Base-by-base conservation (phyloP, 2,113 vertebrate species). In the Australoheros scitulus region DNA sequence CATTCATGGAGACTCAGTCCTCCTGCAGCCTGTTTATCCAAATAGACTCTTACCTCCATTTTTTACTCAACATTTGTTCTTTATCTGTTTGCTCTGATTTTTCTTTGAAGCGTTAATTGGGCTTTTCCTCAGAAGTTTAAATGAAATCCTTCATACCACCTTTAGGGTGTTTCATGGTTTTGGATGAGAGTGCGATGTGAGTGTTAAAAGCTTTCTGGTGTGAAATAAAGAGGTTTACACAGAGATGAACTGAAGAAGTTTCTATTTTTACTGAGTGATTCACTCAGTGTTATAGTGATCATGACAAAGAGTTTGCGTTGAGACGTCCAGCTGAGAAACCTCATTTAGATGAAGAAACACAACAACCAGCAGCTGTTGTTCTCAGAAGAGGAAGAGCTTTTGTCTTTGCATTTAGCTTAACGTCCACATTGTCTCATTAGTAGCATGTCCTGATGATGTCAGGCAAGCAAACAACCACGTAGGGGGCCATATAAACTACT, bases 191-290 rank as follows among this genome's bases (percentile, higher is more conserved):
- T 74, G 9, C 24, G 38, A 47, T 22, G 24, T 36, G 64, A 60
- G 41, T 52, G 36, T 82, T 61, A 52, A 74, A 63, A 24, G 24
- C 20, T 6, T 15, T 36, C 32, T 81, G 58, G 63, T 74, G 64
- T 59, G 55, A 76, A 58, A 29, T 87, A 3, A 85, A 74, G 34
- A 15, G 0, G 80, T 83, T 83, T 81, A 80, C 65, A 87, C 5
- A 70, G 85, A 68, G 70, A 89, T 22, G 1, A 68, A 63, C 32
- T 22, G 41, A 58, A 24, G 47, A 34, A 36, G 15, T 55, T 83
- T 83, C 83, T 87, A 84, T 87, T 91, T 89, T 85, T 78, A 85
- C 65, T 36, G n/a, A 57, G 10, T 11, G 60, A 24, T 78, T 65
- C 57, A 26, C 29, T 29, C 22, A 60, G 74, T 56, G 36, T 38